Base-by-base conservation (phyloP, 2,113 vertebrate species). In the Circaetus cinerascens region DNA sequence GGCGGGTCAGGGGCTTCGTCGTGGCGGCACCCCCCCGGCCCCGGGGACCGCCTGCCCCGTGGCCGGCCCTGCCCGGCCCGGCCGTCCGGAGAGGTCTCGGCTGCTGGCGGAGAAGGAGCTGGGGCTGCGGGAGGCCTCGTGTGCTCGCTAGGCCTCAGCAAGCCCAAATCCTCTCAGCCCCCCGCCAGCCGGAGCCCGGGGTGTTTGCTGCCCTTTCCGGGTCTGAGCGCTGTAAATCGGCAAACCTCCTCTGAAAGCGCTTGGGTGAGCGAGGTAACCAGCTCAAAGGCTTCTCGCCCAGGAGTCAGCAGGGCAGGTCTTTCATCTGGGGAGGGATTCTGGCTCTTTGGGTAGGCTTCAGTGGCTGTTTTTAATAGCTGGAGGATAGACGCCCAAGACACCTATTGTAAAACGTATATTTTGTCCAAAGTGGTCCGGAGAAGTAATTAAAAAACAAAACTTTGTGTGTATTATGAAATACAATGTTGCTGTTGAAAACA, bases 141-240 rank as follows among this genome's bases (percentile, higher is more conserved):
- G 87, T 59, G 56, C 55, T 90, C 40, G 46, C 81, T 97, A 97
- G 97, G 97, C 97, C 97, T 93, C 94, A 25, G 88, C 75, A 2
- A 89, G 68, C 53, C 75, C 77, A 7, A 22, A 25, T 9, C n/a
- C 55, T 17, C 82, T 69, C 73, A n/a, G 60, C 43, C 18, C 41
- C 68, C 43, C 9, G 32, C 48, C 68, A 2, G 48, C 55, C 72
- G 64, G 20, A 41, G 85, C 66, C 13, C 34, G n/a, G 29, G n/a
- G 36, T 14, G 79, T 11, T 43, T 2, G 90, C 69, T 55, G 82
- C 15, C 23, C 50, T 26, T 36, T 1, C 38, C 66, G 7, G 36
- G 15, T 32, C 38, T 36, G 3, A 36, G 45, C 36, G 29, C 59
- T 10, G 36, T 14, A 2, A 22, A 21, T 45, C 5, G 56, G 38